These are phyloP conservation scores for Pedionomus torquatus DNA, from an alignment of 2,113 vertebrate species.

Conservation along the genomic window DNA sequence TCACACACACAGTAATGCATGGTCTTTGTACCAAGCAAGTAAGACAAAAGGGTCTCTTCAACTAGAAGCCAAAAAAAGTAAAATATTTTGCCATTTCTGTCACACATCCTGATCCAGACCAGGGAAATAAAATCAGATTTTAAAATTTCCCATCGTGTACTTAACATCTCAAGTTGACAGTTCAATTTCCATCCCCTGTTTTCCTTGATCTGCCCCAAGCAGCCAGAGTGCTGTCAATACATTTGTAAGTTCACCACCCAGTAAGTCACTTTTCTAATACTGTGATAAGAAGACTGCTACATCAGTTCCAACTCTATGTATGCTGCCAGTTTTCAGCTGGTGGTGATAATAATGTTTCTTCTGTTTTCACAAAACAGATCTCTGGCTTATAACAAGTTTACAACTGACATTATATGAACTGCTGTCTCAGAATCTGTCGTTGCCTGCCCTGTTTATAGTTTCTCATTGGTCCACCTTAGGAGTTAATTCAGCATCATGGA, in stretches of 20 bases:
- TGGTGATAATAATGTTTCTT: background rate
- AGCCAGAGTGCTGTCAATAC: background rate
- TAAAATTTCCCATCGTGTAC: background rate
- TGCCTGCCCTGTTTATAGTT: background rate
- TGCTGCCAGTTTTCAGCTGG: background rate
- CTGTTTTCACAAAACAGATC: background rate
- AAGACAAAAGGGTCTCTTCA: background rate
- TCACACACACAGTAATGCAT: background rate
- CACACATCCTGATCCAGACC: background rate
- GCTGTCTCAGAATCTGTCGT: background rate
- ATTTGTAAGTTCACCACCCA: background rate
- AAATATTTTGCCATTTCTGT: background rate
- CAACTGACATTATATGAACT: background rate
- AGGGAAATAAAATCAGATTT: background rate
- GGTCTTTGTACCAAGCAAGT: background rate
- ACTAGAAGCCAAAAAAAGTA: background rate
- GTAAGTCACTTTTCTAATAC: background rate
- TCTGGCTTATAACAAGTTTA: background rate
- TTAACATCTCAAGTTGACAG: background rate
- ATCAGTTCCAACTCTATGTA: background rate
- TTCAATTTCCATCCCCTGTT: background rate
- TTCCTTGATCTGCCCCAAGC: background rate
- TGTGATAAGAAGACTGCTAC: background rate
- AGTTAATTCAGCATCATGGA: background rate
- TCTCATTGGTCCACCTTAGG: background rate